Evolutionary conservation across 2,888 invertebrate species (phyloP).

Genomic region (Pheosia tremula): DNA sequence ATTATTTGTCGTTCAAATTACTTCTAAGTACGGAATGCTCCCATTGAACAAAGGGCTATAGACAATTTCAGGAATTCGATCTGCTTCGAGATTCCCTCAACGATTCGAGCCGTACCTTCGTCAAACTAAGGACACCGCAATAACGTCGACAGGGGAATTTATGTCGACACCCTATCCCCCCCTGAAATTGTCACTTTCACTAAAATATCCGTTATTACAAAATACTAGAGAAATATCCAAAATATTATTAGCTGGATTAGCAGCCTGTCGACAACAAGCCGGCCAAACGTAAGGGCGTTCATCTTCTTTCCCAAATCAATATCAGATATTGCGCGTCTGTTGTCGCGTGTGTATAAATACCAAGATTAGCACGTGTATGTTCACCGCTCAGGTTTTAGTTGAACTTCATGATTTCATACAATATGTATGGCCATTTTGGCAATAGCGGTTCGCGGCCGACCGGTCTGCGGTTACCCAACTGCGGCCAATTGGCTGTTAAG

Average conservation of each 20-base stretch:
- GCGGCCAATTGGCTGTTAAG: not conserved
- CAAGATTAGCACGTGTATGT: too few relatives aligned
- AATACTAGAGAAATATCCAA: conserved; percentile 12
- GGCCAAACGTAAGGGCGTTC: too few relatives aligned
- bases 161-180: conserved; percentile 69
- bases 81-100: conserved; percentile 66
- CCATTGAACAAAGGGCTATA: not conserved
- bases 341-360: too few relatives aligned
- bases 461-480: not conserved
- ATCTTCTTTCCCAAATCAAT: too few relatives aligned
- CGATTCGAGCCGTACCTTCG: conserved; percentile 73
- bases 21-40: not conserved
- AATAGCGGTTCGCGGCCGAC: conserved; percentile 13
- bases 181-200: conserved; percentile 68
- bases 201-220: conserved; percentile 69
- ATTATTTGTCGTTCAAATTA: not conserved
- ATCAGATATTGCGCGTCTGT: too few relatives aligned
- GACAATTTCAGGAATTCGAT: conserved; percentile 48
- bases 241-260: too few relatives aligned
- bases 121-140: conserved; percentile 74
- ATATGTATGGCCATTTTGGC: conserved; percentile 12
- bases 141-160: conserved; percentile 74
- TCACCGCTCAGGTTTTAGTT: not conserved
- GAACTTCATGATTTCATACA: conserved; percentile 19
- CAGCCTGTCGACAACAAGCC: too few relatives aligned